These are phyloP conservation scores for Monochamus alternatus DNA, from an alignment of 2,888 invertebrate species.

Conservation along the genomic window DNA sequence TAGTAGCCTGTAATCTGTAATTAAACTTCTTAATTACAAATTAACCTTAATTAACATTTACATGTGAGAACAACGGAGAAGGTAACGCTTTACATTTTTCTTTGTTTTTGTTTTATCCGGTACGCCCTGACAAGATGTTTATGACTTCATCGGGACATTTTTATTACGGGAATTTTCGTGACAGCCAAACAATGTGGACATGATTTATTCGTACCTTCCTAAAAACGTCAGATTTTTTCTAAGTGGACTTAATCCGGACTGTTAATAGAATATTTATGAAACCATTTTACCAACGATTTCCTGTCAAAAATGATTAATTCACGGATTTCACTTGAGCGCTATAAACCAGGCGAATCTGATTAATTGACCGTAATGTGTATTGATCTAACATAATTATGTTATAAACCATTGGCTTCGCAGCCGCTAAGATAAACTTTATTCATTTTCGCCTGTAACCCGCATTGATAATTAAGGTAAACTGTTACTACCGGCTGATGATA, in stretches of 20 bases:
- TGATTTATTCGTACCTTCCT: conserved; percentile 18
- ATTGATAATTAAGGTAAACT: not conserved
- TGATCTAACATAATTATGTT: conserved; percentile 7
- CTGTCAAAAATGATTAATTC: conserved; percentile 25
- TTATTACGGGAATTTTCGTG: conserved; percentile 26
- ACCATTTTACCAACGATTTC: conserved; percentile 1
- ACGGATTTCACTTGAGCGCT: conserved; percentile 6
- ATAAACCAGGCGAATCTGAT: not conserved
- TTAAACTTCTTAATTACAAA: too few species aligned
- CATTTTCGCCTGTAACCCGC: conserved; percentile 3
- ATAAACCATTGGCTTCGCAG: not conserved
- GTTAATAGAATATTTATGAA: conserved; percentile 23
- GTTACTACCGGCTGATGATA: not conserved
- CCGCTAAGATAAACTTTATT: conserved; percentile 15
- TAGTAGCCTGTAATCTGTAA: too few species aligned
- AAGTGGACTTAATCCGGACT: conserved; percentile 10
- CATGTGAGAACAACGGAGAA: too few species aligned
- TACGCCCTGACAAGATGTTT: conserved; percentile 24
- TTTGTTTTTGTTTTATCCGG: conserved; percentile 16
- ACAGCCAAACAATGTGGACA: conserved; percentile 25
- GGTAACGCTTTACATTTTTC: not conserved
- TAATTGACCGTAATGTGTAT: conserved; percentile 16
- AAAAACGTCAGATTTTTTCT: conserved; percentile 11
- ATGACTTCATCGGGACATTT: conserved; percentile 25
- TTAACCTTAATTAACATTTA: too few species aligned